A percentile compares a stretch with the other conserved stretches of the same genome.
Evolutionary conservation across 1,140 invertebrate genomes (phyloP).

Genomic region (Drosophila pseudoobscura): DNA sequence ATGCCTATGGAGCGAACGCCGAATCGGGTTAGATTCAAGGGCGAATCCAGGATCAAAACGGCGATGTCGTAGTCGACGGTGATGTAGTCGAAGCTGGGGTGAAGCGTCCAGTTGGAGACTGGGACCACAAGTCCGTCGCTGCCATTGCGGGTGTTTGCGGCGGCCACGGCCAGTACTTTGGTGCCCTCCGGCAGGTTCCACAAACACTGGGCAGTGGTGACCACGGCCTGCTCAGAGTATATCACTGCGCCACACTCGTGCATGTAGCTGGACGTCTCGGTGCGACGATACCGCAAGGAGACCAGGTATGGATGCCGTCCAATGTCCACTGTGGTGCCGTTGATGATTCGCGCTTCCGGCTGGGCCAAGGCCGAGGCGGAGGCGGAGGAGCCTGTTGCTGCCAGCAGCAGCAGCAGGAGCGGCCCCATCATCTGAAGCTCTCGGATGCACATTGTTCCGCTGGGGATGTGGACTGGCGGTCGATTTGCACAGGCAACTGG

Average conservation of each 20-base stretch:
- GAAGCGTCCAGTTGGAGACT: slow-evolving; percentile 82
- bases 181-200: slow-evolving; percentile 23
- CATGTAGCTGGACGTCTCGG: slow-evolving; percentile 32
- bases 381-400: slow-evolving; percentile 6
- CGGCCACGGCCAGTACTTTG: slow-evolving; percentile 60
- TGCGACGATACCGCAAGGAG: slow-evolving; percentile 59
- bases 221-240: slow-evolving; percentile 44
- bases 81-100: slow-evolving; percentile 83
- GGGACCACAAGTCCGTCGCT: slow-evolving; percentile 79
- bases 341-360: slow-evolving; percentile 54
- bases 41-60: slow-evolving; percentile 80
- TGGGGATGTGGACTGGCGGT: not conserved
- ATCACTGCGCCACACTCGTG: slow-evolving; percentile 74
- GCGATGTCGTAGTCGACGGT: slow-evolving; percentile 86
- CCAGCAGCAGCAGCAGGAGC: slow-evolving; percentile 11
- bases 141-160: slow-evolving; percentile 64
- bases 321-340: slow-evolving; percentile 63
- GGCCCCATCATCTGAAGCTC: too few species aligned
- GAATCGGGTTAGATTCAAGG: slow-evolving; percentile 52
- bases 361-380: not conserved
- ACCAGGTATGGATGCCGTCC: slow-evolving; percentile 69
- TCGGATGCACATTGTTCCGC: slow-evolving; percentile 20
- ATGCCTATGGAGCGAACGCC: slow-evolving; percentile 49
- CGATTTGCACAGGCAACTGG: slow-evolving; percentile 20
- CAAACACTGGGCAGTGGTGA: slow-evolving; percentile 73